These are phyloP conservation scores for Orchestes rusci DNA, from an alignment of 2,888 invertebrate species.

Conservation along the genomic window DNA sequence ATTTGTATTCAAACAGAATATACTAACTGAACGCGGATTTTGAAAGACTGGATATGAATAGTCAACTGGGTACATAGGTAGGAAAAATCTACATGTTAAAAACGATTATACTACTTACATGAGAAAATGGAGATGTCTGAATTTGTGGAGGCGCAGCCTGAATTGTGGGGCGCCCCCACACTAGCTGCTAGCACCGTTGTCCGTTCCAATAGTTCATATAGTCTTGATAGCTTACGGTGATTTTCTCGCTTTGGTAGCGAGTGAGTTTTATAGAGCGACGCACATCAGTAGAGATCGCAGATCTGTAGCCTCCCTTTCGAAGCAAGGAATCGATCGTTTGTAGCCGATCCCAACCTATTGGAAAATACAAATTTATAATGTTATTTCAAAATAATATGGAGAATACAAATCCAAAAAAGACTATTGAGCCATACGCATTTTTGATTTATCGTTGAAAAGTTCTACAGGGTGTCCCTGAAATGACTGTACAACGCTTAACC, in stretches of 20 bases:
- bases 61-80: too few relatives aligned
- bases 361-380: conserved; percentile 4
- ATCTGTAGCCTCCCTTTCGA: conserved; percentile 95
- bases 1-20: too few relatives aligned
- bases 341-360: conserved; percentile 98
- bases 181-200: conserved; percentile 67
- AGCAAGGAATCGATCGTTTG: conserved; percentile 97
- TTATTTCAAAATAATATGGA: conserved; percentile 1
- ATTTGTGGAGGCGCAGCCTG: conserved; percentile 37
- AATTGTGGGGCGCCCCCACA: conserved; percentile 47
- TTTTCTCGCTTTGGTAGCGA: conserved; percentile 94
- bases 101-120: too few relatives aligned
- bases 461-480: too few relatives aligned
- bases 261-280: conserved; percentile 88
- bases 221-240: conserved; percentile 81
- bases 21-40: too few relatives aligned
- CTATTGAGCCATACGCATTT: too few relatives aligned
- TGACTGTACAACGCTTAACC: too few relatives aligned
- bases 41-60: too few relatives aligned
- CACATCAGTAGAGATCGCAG: conserved; percentile 78
- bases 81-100: too few relatives aligned
- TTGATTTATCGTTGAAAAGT: too few relatives aligned
- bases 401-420: conserved; percentile 1
- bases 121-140: conserved; percentile 19
- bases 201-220: conserved; percentile 62